Base-by-base conservation (phyloP, 92 coral and sea anemone genomes). In the Zoanthus solanderi region DNA sequence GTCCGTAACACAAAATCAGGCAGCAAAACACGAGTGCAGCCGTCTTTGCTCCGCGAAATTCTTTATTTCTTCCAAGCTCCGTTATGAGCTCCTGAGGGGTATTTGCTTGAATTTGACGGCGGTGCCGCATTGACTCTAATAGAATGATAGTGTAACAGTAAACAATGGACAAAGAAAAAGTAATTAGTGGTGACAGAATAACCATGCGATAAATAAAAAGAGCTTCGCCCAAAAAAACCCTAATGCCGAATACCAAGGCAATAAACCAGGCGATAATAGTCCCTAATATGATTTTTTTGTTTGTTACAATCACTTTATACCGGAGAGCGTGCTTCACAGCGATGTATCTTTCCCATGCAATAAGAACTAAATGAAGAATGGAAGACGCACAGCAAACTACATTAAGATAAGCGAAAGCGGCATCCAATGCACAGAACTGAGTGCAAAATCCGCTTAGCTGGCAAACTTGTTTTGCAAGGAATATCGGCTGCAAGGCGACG, bases 311-410 rank as follows among this genome's bases (percentile, higher is more conserved):
- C 14, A 78, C 67, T 56, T 31, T 56, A 68, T 78, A 78, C 54
- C 42, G 83, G 44, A 78, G 66, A 12, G 83, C 67, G 83, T 52
- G 83, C 13, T 53, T 53, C 14, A 78, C 61, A 31, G 83, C 83
- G 7, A 78, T 37, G 83, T 78, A 78, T 78, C 83, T 78, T 78
- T 78, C 83, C 83, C 69, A 56, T 53, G 83, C 68, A 46, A 56
- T 31, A 44, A 78, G 67, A 5, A 58, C 54, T 30, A 56, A 16
- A 77, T 77, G 83, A 30, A 77, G 67, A 77, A 77, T 11, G 12
- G 83, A 77, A 50, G 83, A 77, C 11, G 65, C 52, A 54, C 67
- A 30, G 47, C 83, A n/a, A 9, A 77, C 50, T 7, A 3, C n/a
- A 45, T 23, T 10, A 2, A 77, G 6, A 57, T 54, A 30, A 17